Base-by-base conservation (phyloP, 2,113 vertebrate genomes). In the Myiozetetes cayanensis region DNA sequence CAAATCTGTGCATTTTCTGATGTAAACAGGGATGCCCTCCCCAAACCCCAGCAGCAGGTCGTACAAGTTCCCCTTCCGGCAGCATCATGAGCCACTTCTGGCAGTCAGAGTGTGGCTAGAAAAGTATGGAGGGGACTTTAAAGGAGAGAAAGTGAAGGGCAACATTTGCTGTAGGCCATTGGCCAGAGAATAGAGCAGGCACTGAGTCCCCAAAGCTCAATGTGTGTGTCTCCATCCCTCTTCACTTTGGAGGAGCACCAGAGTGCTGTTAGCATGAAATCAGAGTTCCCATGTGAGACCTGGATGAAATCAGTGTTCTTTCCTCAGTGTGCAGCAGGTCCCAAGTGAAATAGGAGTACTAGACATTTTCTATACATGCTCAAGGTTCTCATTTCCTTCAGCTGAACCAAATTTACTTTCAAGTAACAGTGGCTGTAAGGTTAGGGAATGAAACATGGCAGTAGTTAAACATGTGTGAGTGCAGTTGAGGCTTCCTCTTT, bases 1-100 rank as follows among this genome's bases (percentile, higher is more conserved):
- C 4, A 3, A 44, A 62, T 14, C 28, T 0, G 8, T 6, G n/a
- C 2, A 1, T 18, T 43, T 17, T 19, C 30, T 8, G 6, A 2
- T 27, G 50, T 43, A 30, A 14, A 8, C 31, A 27, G 55, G 18
- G 30, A 11, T 4, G 3, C 0, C 1, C 43, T 43, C 23, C 87
- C 76, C 76, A 19, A 18, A 47, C 27, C 18, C 12, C 68, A 55
- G 68, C 68, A 44, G 52, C 47, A 23, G 30, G 4, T 11, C 6
- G 0, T 25, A 6, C 0, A 4, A 50, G 27, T 3, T 84, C 22
- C 58, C 27, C 28, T 68, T 5, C 46, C 85, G 72, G 74, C 87
- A 93, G 66, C 82, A 46, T 12, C 73, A 10, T 0, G 0, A 46
- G 30, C 5, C 28, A 10, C 49, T 55, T 10, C 41, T 58, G 73